Evolutionary conservation across 2,797 vertebrate genomes (phyloP).

Genomic region (Scleropages formosus): DNA sequence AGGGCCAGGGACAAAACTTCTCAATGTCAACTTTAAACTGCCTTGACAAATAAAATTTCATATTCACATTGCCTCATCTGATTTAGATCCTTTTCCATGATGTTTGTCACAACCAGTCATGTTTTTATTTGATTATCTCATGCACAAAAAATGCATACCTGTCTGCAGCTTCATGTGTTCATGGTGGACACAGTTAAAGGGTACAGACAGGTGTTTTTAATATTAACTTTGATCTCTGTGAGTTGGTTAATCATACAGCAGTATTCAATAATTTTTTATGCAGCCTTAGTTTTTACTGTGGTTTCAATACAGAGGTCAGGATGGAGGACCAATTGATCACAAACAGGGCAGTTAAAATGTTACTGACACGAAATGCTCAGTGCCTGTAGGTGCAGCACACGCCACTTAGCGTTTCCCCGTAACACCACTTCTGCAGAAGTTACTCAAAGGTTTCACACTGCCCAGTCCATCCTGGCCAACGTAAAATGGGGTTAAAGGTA

Average conservation of each 20-base stretch:
- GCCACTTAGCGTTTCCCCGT: too few species aligned
- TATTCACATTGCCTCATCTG: too few species aligned
- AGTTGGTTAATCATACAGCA: background rate
- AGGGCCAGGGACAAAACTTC: too few species aligned
- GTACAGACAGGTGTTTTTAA: background rate
- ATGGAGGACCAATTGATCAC: background rate
- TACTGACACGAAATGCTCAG: background rate
- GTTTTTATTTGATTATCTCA: too few species aligned
- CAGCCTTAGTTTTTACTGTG: background rate
- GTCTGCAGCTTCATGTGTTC: background rate
- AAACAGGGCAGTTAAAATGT: background rate
- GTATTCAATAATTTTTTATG: background rate
- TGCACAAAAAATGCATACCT: background rate
- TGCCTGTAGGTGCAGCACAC: background rate
- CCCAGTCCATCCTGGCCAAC: background rate
- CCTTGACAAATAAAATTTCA: too few species aligned
- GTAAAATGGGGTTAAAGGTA: conserved; percentile 5
- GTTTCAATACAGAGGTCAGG: background rate
- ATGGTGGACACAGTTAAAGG: too few species aligned
- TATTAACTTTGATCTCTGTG: background rate
- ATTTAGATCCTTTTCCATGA: too few species aligned
- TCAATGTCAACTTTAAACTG: too few species aligned
- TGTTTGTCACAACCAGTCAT: too few species aligned
- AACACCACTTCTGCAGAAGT: background rate
- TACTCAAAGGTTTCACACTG: conserved; percentile 3